Evolutionary conservation across 2,888 invertebrate species (phyloP).

Genomic region (Metalampra italica): DNA sequence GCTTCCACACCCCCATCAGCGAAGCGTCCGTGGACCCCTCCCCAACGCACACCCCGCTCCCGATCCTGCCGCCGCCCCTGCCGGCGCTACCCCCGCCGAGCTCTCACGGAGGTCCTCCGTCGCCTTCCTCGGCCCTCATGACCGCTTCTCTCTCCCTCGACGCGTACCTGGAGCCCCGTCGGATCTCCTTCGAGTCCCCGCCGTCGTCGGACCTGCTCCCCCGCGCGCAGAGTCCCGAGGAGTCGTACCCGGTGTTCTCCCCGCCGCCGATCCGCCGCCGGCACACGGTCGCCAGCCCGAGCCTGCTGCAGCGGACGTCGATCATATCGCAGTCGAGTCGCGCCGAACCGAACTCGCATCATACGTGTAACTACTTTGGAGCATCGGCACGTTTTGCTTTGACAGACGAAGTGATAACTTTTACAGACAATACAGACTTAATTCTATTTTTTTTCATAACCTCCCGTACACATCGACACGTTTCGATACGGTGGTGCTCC

Average conservation of each 20-base stretch:
- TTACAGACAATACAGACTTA: no score
- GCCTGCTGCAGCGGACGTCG: slow-evolving; percentile 83
- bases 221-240: slow-evolving; percentile 85
- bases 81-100: slow-evolving; percentile 46
- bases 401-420: neutral
- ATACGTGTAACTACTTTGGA: slow-evolving; percentile 87
- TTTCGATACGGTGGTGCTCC: no score
- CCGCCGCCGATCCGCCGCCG: slow-evolving; percentile 87
- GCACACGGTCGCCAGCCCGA: slow-evolving; percentile 74
- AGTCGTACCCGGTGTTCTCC: slow-evolving; percentile 91
- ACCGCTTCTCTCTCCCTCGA: slow-evolving; percentile 85
- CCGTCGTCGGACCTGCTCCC: slow-evolving; percentile 85
- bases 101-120: slow-evolving; percentile 77
- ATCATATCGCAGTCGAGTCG: slow-evolving; percentile 87
- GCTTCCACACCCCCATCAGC: slow-evolving; percentile 89
- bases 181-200: slow-evolving; percentile 89
- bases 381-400: slow-evolving; percentile 4
- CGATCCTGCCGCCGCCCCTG: slow-evolving; percentile 77
- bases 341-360: slow-evolving; percentile 87
- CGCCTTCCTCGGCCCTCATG: slow-evolving; percentile 91
- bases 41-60: slow-evolving; percentile 52
- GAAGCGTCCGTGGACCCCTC: slow-evolving; percentile 71
- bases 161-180: slow-evolving; percentile 90
- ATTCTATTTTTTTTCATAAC: no score
- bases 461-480: no score